These are phyloP conservation scores for Amblyornis subalaris DNA, from an alignment of 2,113 vertebrate species.

Conservation along the genomic window DNA sequence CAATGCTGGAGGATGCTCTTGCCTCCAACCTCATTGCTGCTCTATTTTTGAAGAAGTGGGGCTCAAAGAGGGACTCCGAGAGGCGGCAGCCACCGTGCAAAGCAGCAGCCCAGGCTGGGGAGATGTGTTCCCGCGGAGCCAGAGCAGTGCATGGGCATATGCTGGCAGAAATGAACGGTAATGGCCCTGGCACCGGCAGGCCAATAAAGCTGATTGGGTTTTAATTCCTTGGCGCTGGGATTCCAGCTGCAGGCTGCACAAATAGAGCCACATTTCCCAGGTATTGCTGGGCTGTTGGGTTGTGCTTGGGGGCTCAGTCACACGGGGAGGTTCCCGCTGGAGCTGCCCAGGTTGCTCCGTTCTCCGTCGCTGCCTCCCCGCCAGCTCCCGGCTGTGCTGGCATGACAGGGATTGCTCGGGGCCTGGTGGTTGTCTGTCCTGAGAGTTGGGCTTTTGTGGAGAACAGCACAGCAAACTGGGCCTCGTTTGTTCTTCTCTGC, in stretches of 20 bases:
- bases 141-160: background rate
- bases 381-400: rapidly evolving
- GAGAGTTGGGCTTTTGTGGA: background rate
- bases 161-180: background rate
- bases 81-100: background rate
- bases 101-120: background rate
- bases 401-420: rapidly evolving
- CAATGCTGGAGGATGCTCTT: background rate
- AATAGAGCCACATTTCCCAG: background rate
- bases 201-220: constrained; percentile 42
- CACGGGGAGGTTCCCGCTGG: rapidly evolving
- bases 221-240: constrained; percentile 27
- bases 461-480: background rate
- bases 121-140: rapidly evolving
- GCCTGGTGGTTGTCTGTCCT: background rate
- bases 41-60: background rate
- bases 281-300: background rate
- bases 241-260: background rate
- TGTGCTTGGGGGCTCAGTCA: background rate
- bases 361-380: background rate
- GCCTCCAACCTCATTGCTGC: background rate
- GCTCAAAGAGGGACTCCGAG: background rate
- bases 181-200: background rate
- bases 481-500: background rate
- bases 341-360: background rate